A percentile compares a stretch with the other conserved stretches of the same genome.
phyloP scores from a whole-genome alignment of 2,797 vertebrate species.

The Myiothlypis coronata region DNA sequence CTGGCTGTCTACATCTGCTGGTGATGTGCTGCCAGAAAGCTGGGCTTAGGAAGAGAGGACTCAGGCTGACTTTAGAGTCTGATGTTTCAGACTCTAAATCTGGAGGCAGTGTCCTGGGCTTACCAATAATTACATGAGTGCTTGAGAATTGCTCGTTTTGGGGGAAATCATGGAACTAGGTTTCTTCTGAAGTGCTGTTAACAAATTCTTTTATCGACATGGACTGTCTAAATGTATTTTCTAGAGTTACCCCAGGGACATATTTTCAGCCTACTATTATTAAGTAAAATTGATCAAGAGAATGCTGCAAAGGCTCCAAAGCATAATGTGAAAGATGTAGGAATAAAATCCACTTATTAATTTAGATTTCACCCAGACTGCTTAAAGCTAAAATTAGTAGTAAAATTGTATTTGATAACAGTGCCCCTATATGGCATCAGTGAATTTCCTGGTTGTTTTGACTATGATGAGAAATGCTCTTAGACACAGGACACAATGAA shows the following conservation, averaged over 20 bases:
- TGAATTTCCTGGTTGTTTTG: background rate
- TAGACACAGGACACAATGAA: background rate
- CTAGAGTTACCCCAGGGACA: background rate
- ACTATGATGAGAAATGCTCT: background rate
- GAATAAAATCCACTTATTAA: background rate
- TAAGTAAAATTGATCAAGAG: background rate
- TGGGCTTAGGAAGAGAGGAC: background rate
- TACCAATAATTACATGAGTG: fast-evolving
- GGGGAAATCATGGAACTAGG: background rate
- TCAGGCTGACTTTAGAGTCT: background rate
- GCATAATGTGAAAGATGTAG: background rate
- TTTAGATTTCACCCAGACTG: background rate
- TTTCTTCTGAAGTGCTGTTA: background rate
- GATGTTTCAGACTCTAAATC: background rate
- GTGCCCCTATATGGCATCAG: background rate
- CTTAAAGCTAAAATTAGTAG: background rate
- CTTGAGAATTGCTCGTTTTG: background rate
- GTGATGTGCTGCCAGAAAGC: background rate
- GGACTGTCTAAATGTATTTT: background rate
- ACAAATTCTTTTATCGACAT: background rate
- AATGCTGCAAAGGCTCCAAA: background rate
- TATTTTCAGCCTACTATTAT: background rate
- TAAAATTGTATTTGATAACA: background rate
- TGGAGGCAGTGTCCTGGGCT: background rate
- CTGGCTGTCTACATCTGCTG: background rate